Percentiles rank a stretch among this genome's conserved stretches.
Evolutionary conservation across 1,140 invertebrate genomes (phyloP).

Genomic region (Luehdorfia chinensis): DNA sequence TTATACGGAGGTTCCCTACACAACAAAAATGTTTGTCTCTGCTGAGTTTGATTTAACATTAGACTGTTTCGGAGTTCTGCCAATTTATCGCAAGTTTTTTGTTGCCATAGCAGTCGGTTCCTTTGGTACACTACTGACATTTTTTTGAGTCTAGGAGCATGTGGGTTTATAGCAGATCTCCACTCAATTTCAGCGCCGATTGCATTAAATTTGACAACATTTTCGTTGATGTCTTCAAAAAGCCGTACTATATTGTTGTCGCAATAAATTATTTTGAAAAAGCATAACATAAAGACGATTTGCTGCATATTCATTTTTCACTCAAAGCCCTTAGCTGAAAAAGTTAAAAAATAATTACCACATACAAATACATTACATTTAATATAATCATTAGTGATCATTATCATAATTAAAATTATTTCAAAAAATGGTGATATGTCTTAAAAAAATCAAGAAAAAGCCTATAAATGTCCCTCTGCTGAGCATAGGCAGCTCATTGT

Average conservation of each 20-base stretch:
- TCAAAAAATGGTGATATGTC: too few relatives aligned
- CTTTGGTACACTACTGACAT: slow-evolving; percentile 35
- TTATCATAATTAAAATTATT: too few relatives aligned
- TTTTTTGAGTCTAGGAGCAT: slow-evolving; percentile 21
- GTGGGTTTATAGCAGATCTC: slow-evolving; percentile 40
- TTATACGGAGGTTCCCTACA: slow-evolving; percentile 46
- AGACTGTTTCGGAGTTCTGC: slow-evolving; percentile 25
- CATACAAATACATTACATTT: too few relatives aligned
- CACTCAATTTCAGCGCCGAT: slow-evolving; percentile 45
- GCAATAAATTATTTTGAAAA: slow-evolving; percentile 17
- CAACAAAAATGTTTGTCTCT: slow-evolving; percentile 44
- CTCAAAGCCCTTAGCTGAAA: slow-evolving; percentile 6
- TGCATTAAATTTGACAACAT: slow-evolving; percentile 35
- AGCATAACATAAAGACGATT: slow-evolving; percentile 12
- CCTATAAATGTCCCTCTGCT: too few relatives aligned
- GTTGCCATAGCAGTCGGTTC: slow-evolving; percentile 41
- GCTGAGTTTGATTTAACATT: slow-evolving; percentile 40
- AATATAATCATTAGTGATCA: too few relatives aligned
- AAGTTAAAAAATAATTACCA: neutral
- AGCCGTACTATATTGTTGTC: slow-evolving; percentile 24
- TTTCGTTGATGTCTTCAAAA: slow-evolving; percentile 43
- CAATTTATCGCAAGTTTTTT: slow-evolving; percentile 33
- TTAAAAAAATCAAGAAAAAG: too few relatives aligned
- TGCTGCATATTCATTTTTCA: neutral
- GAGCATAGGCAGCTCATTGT: too few relatives aligned